These are phyloP conservation scores for Lottia gigantea DNA, from an alignment of 2,888 invertebrate genomes.

Conservation along the genomic window DNA sequence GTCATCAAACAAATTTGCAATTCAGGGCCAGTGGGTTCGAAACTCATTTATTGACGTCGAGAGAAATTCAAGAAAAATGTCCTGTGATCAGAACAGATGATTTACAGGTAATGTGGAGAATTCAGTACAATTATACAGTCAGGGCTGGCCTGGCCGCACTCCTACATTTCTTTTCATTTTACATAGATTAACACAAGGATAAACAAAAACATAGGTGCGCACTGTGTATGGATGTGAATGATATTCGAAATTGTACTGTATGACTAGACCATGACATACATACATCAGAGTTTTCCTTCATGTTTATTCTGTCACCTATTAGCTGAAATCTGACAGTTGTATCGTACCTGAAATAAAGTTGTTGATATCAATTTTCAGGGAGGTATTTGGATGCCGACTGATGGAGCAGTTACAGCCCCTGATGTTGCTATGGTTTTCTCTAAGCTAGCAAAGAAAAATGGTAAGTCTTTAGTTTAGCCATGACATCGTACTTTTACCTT, in stretches of 20 bases:
- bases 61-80: constrained; percentile 81
- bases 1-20: neutral
- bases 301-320: no score
- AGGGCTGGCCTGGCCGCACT: no score
- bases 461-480: constrained; percentile 37
- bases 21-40: constrained; percentile 76
- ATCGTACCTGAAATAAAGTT: no score
- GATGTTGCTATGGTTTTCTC: constrained; percentile 69
- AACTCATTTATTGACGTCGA: constrained; percentile 83
- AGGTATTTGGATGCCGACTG: constrained; percentile 93
- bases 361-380: constrained; percentile 70
- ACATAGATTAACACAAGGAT: no score
- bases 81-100: constrained; percentile 83
- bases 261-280: no score
- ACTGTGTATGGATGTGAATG: no score
- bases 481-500: no score
- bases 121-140: neutral
- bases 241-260: no score
- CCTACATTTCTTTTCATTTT: no score
- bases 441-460: constrained; percentile 55
- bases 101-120: constrained; percentile 43
- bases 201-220: no score
- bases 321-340: no score
- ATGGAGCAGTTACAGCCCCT: constrained; percentile 89
- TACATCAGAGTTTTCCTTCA: no score